Conservation (phyloP, 2,888 invertebrate genomes). For the Miltochrista miniata region DNA sequence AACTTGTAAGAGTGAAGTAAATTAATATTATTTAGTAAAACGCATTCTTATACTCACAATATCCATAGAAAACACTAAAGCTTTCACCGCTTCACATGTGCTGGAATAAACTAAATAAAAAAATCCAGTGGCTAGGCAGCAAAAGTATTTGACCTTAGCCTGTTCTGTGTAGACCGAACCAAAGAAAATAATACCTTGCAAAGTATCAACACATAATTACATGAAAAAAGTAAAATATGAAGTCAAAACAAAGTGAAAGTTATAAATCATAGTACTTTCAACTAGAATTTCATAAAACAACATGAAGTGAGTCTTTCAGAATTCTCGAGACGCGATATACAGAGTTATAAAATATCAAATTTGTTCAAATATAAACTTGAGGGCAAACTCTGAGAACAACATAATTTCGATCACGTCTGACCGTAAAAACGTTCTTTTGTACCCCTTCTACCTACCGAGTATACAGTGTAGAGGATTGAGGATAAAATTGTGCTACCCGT, state of each 20-base stretch:
- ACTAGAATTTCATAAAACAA: constrained; percentile 27
- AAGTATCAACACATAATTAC: too few relatives aligned
- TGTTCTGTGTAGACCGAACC: too few relatives aligned
- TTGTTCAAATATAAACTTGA: constrained; percentile 48
- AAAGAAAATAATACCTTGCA: too few relatives aligned
- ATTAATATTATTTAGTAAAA: too few relatives aligned
- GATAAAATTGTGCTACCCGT: constrained; percentile 75
- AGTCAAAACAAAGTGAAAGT: constrained; percentile 4
- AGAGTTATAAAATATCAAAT: constrained; percentile 46
- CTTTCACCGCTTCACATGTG: too few relatives aligned
- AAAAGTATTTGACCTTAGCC: too few relatives aligned
- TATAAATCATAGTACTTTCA: constrained; percentile 15
- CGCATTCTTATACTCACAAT: too few relatives aligned
- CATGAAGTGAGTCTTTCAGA: constrained; percentile 14
- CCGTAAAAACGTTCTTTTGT: constrained; percentile 50
- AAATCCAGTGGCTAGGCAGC: too few relatives aligned
- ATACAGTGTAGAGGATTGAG: constrained; percentile 54
- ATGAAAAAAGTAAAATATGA: too few relatives aligned
- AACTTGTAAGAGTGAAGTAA: too few relatives aligned
- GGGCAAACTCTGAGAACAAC: constrained; percentile 30
- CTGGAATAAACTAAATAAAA: too few relatives aligned
- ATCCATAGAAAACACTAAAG: too few relatives aligned
- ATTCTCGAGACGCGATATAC: constrained; percentile 31
- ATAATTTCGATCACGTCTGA: constrained; percentile 69
- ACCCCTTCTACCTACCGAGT: constrained; percentile 43